Percentiles rank a stretch among this genome's conserved stretches.
Conservation (phyloP, 2,888 invertebrate genomes). For the Erpobdella octoculata region DNA sequence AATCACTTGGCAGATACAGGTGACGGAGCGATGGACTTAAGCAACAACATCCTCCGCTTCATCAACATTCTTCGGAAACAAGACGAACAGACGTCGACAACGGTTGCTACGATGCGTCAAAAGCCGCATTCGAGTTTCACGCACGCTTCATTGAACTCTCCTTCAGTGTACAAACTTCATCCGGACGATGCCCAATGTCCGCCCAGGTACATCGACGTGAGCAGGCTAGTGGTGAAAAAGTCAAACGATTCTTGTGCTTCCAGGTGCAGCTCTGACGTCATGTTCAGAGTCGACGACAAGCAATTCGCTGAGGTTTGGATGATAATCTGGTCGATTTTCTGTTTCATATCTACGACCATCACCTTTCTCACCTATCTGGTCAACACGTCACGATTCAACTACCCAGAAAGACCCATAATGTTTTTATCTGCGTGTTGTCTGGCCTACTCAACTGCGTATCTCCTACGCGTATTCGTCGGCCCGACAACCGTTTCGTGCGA, state of each 20-base stretch:
- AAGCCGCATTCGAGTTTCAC: not conserved
- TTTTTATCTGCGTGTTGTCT: constrained; percentile 53
- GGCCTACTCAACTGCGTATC: constrained; percentile 52
- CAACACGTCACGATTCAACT: constrained; percentile 52
- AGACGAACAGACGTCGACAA: not conserved
- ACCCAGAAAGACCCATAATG: constrained; percentile 54
- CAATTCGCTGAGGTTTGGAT: constrained; percentile 67
- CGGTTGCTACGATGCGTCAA: not conserved
- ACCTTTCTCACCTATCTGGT: constrained; percentile 52
- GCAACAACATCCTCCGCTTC: constrained; percentile 35
- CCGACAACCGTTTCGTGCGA: constrained; percentile 56
- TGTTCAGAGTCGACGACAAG: constrained; percentile 64
- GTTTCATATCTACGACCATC: constrained; percentile 56
- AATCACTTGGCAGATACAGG: constrained; percentile 17
- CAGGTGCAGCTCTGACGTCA: constrained; percentile 63
- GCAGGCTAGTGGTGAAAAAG: constrained; percentile 36
- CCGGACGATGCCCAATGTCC: constrained; percentile 39
- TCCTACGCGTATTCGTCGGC: constrained; percentile 49
- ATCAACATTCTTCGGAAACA: constrained; percentile 34
- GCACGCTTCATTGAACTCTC: not conserved
- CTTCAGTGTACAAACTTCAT: not conserved
- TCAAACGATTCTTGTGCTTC: constrained; percentile 45
- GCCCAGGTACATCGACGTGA: constrained; percentile 45
- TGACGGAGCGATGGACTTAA: not conserved
- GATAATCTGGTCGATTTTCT: constrained; percentile 68